Conservation (phyloP, 2,113 vertebrate species). For the Malurus cyaneus region DNA sequence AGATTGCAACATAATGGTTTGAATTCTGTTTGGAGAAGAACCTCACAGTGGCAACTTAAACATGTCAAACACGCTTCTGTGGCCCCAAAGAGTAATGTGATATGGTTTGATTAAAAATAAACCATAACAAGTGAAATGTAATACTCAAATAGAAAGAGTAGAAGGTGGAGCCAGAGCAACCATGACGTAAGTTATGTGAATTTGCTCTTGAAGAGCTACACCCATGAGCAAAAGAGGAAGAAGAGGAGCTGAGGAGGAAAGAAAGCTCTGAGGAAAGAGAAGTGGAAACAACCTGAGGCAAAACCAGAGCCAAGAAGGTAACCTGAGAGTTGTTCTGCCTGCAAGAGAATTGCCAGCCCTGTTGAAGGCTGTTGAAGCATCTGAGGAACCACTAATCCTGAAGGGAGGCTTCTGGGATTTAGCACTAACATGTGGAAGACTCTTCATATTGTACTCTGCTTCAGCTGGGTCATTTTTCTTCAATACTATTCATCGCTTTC, state of each 20-base stretch:
- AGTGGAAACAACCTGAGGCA: background rate
- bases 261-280: background rate
- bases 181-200: background rate
- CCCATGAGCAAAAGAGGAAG: background rate
- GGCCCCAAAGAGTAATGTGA: background rate
- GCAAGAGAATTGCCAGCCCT: background rate
- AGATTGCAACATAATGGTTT: background rate
- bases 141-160: background rate
- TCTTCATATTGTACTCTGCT: background rate
- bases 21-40: slow-evolving; percentile 46
- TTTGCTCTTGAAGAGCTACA: background rate
- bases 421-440: background rate
- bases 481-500: background rate
- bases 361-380: background rate
- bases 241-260: background rate
- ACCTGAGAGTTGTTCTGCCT: background rate
- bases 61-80: background rate
- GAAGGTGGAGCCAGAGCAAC: background rate
- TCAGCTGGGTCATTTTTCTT: background rate
- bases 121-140: background rate
- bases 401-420: background rate
- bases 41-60: background rate
- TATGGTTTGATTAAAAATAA: background rate
- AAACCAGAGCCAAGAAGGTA: background rate
- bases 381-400: background rate